phyloP scores from a whole-genome alignment of 2,888 invertebrate species.

The Xylota sylvarum region DNA sequence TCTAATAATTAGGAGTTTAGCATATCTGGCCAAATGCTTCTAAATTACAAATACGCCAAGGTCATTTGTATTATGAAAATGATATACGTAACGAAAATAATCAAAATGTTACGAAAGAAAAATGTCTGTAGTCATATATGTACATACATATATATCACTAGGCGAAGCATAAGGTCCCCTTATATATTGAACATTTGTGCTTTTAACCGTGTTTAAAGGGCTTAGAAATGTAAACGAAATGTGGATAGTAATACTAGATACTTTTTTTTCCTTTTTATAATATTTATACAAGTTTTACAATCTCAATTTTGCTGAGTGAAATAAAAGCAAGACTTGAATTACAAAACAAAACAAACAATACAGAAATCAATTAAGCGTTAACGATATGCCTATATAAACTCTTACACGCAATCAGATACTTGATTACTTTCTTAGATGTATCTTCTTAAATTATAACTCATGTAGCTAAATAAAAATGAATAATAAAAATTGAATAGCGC shows the following conservation, averaged over 20 bases:
- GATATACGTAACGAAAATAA: conserved; percentile 26
- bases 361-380: conserved; percentile 58
- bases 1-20: conserved; percentile 73
- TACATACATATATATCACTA: conserved; percentile 58
- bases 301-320: conserved; percentile 40
- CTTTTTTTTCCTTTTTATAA: conserved; percentile 23
- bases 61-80: conserved; percentile 39
- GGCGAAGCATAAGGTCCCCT: conserved; percentile 74
- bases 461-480: conserved; percentile 64
- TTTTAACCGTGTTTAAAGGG: conserved; percentile 62
- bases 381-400: conserved; percentile 67
- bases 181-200: conserved; percentile 71
- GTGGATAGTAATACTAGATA: conserved; percentile 48
- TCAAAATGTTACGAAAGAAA: conserved; percentile 29
- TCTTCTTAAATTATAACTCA: conserved; percentile 55
- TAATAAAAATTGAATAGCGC: conserved; percentile 50
- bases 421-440: conserved; percentile 45
- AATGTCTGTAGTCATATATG: conserved; percentile 59
- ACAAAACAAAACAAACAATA: conserved; percentile 15
- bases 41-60: conserved; percentile 54
- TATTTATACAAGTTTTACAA: conserved; percentile 74
- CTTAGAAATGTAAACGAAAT: conserved; percentile 61
- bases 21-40: conserved; percentile 66
- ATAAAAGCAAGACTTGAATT: conserved; percentile 26
- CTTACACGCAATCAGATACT: conserved; percentile 48